Base-by-base conservation (phyloP, 2,888 invertebrate species). In the Drosophila diplacantha region DNA sequence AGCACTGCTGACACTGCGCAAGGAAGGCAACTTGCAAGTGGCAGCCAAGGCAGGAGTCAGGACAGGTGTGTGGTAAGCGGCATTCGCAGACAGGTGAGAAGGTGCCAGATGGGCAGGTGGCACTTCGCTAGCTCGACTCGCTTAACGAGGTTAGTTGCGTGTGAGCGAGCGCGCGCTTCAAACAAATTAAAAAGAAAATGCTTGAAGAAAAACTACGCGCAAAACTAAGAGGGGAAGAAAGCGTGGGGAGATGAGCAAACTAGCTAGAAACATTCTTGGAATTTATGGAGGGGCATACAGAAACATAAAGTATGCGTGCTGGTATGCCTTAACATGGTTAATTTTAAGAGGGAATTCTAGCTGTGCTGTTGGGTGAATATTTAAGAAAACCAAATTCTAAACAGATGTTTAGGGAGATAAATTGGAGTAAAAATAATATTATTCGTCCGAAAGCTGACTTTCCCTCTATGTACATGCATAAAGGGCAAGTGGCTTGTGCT, bases 121-220 rank as follows among this genome's bases (percentile, higher is more conserved):
- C 34, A 50, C 35, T 58, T 38, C 16, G 41, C 46, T 9, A 49
- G 60, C 58, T 64, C 62, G 52, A 55, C 57, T 60, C 50, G 61
- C 73, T 61, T 75, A 77, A 73, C 75, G 58, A 80, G 73, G 66
- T 71, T 41, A 49, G 47, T 74, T 76, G 79, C 72, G 74, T 74
- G 55, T 44, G 71, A 53, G 52, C 46, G 52, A 62, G 41, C 29
- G 49, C 44, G 44, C 44, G 80, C 75, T 75, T 68, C 73, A 73
- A 69, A 71, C 62, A 64, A 73, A 57, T 76, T 60, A 71, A 74
- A 78, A 74, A 66, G 56, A 69, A 68, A 70, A 74, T 44, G 44
- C 58, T 44, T 38, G 5, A 56, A 20, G 37, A 56, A 44, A 58
- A 44, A 44, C n/a, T 37, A 44, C 31, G 22, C 55, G 12, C 22